Evolutionary conservation across 2,797 vertebrate genomes (phyloP), one percentile per base, ranked within the genome.

Genomic region (Malacoctenus gilli): DNA sequence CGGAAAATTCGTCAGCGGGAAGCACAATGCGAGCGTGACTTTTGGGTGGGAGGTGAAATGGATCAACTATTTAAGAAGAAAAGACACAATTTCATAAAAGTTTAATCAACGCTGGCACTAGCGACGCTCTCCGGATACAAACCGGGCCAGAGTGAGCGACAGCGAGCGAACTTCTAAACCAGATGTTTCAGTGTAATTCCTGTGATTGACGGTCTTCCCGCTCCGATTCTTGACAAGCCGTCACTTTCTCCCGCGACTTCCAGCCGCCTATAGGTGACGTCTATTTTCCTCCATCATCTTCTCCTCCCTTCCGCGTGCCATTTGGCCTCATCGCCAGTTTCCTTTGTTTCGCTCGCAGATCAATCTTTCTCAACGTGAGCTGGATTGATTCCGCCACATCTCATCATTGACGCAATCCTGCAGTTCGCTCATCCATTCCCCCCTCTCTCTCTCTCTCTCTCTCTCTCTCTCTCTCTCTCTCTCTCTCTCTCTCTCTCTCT

Each of bases 321-420:
- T 20, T 34, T 49, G 42, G 56, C 60, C 48, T 51, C 59, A 70
- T 68, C 61, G 72, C 66, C 40, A 35, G n/a, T 73, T 86, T 75
- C 61, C 69, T 82, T 88, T 85, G 83, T 88, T 84, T 80, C 53
- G 58, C 72, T 56, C 47, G 41, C 35, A 75, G 87, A 90, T 90
- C 87, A 88, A 88, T 88, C 80, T 60, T 67, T 82, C 70, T 87
- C 80, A 87, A 90, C 90, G 87, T 18, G 60, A 64, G 66, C 57
- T 39, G 66, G 82, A 89, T 89, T 87, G 85, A 91, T 91, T 87
- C 72, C 12, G 34, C 68, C 78, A 68, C 79, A 75, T 86, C 72
- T 76, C 79, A 85, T 84, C 77, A 20, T 76, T 77, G 66, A 80
- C 42, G 56, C 80, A 64, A 74, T 77, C 72, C 59, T 55, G 50